Evolutionary conservation across 2,113 vertebrate species (phyloP).

Genomic region (Falco punctatus): DNA sequence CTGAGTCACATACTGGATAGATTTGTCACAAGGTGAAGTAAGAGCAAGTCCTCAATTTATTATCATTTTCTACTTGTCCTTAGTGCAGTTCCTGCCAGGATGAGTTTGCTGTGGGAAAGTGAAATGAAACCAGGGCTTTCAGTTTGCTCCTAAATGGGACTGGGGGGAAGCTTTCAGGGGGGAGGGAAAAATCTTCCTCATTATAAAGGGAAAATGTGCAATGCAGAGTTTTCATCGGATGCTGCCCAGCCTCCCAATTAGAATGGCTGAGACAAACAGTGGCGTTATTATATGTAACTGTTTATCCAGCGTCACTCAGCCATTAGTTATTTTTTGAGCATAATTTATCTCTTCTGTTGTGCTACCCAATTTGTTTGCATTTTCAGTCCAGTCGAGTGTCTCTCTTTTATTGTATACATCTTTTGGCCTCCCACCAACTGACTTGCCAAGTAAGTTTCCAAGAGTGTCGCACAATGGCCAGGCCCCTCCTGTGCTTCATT

Average conservation of each 20-base stretch:
- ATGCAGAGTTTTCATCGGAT: neutral
- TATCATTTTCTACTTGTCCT: constrained; percentile 52
- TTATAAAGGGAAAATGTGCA: constrained; percentile 43
- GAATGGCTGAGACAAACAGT: constrained; percentile 27
- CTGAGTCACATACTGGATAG: constrained; percentile 14
- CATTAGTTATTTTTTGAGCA: constrained; percentile 39
- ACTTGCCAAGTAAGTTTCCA: constrained; percentile 32
- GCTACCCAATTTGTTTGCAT: constrained; percentile 53
- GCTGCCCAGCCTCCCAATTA: constrained; percentile 66
- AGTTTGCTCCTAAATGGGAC: constrained; percentile 30
- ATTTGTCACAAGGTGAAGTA: constrained; percentile 53
- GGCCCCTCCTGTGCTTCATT: neutral
- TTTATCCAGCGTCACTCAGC: constrained; percentile 39
- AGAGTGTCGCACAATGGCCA: constrained; percentile 2
- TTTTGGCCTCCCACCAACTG: constrained; percentile 45
- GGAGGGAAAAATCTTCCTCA: constrained; percentile 16
- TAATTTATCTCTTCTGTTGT: constrained; percentile 38
- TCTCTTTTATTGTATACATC: neutral
- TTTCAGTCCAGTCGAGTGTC: neutral
- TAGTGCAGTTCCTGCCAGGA: constrained; percentile 56
- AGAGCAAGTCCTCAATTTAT: constrained; percentile 60
- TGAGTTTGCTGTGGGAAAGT: constrained; percentile 65
- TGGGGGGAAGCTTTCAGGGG: neutral
- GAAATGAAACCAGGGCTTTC: constrained; percentile 59
- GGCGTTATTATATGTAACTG: constrained; percentile 23